Percentiles rank a stretch among this genome's conserved stretches.
phyloP scores from a whole-genome alignment of 2,888 invertebrate species.

The Idaea straminata region DNA sequence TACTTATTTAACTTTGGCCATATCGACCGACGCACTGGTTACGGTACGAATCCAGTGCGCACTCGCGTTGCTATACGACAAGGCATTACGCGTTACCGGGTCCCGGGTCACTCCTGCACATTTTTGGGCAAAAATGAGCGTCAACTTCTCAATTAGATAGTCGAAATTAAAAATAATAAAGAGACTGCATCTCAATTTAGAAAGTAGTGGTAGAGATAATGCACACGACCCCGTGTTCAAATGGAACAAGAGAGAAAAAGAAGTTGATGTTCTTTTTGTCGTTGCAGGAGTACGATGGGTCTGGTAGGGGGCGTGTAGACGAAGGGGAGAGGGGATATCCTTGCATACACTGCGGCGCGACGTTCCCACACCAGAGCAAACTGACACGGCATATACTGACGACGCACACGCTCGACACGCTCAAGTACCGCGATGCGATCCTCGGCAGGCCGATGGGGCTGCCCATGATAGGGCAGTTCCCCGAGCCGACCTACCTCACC shows the following conservation, averaged over 20 bases:
- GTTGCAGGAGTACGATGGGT: conserved; percentile 95
- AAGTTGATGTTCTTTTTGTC: conserved; percentile 93
- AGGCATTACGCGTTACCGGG: conserved; percentile 73
- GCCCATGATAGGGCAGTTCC: conserved; percentile 71
- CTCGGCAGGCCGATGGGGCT: conserved; percentile 63
- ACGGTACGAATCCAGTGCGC: conserved; percentile 65
- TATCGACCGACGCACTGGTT: conserved; percentile 60
- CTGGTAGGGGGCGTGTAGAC: conserved; percentile 78
- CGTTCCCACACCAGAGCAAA: conserved; percentile 95
- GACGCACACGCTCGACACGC: conserved; percentile 92
- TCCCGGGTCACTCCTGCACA: conserved; percentile 79
- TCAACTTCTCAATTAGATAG: conserved; percentile 88
- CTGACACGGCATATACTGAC: conserved; percentile 93
- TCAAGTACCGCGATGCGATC: conserved; percentile 90
- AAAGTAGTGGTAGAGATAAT: conserved; percentile 75
- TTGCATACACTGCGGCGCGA: conserved; percentile 94
- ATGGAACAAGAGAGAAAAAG: conserved; percentile 83
- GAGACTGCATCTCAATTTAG: conserved; percentile 78
- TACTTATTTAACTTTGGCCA: conserved; percentile 68
- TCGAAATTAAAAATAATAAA: conserved; percentile 59
- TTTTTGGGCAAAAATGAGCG: conserved; percentile 90
- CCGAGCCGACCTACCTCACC: conserved; percentile 68
- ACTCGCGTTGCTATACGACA: conserved; percentile 71
- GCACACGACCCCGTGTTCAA: conserved; percentile 70
- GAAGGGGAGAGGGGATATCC: conserved; percentile 82